Evolutionary conservation across 2,797 vertebrate species (phyloP).

Genomic region (Micromesistius poutassou): DNA sequence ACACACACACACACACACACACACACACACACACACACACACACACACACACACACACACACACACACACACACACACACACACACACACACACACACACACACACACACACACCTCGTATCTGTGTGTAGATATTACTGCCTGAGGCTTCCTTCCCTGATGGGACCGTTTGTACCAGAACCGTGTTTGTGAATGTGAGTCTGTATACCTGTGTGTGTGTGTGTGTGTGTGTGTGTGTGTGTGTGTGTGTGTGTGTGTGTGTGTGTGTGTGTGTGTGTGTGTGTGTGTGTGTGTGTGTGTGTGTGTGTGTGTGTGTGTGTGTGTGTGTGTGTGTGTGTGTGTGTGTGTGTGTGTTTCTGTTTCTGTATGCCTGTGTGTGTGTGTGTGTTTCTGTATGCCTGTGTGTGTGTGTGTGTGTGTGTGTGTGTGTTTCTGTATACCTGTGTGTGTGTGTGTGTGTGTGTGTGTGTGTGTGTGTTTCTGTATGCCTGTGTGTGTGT

Average conservation of each 20-base stretch:
- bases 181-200: conserved; percentile 7
- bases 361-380: background rate
- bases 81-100: too few species aligned
- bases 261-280: conserved; percentile 11
- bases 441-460: conserved; percentile 15
- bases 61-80: too few species aligned
- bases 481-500: conserved; percentile 10
- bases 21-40: background rate
- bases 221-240: too few species aligned
- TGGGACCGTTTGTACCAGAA: too few species aligned
- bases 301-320: too few species aligned
- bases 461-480: conserved; percentile 7
- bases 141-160: too few species aligned
- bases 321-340: conserved; percentile 1
- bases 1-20: too few species aligned
- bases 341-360: conserved; percentile 16
- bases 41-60: background rate
- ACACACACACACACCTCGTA: too few species aligned
- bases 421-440: conserved; percentile 9
- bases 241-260: too few species aligned
- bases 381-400: conserved; percentile 12
- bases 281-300: too few species aligned
- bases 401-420: conserved; percentile 11
- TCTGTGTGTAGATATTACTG: too few species aligned
- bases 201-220: too few species aligned